phyloP scores from a whole-genome alignment of 2,113 vertebrate genomes.

The Anarhynchus alexandrinus region DNA sequence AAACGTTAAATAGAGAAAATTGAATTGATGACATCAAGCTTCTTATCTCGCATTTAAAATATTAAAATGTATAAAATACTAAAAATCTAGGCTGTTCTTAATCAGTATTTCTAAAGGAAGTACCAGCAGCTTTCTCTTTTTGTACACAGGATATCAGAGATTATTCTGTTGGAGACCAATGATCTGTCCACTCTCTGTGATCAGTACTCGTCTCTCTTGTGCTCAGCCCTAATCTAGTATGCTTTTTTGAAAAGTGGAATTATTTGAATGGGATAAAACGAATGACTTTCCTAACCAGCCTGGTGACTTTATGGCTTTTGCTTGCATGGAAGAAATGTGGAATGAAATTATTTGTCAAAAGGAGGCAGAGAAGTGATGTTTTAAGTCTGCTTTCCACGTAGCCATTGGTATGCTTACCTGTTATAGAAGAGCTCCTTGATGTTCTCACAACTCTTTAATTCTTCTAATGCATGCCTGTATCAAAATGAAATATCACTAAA shows the following conservation, averaged over 20 bases:
- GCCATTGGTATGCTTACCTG: not conserved
- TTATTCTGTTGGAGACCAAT: not conserved
- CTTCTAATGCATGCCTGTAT: not conserved
- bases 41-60: not conserved
- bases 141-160: not conserved
- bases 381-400: not conserved
- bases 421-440: not conserved
- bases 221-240: not conserved
- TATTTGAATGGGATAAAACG: not conserved
- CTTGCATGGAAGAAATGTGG: not conserved
- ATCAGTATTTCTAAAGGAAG: not conserved
- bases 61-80: not conserved
- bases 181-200: not conserved
- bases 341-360: not conserved
- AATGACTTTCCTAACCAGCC: not conserved
- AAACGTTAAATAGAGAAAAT: not conserved
- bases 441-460: not conserved
- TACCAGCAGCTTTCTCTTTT: not conserved
- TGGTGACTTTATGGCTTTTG: not conserved
- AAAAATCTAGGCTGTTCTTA: not conserved
- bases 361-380: not conserved
- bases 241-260: not conserved
- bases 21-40: not conserved
- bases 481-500: not conserved
- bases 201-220: not conserved